These are phyloP conservation scores for Cyphomyrmex costatus DNA, from an alignment of 1,140 invertebrate species.

Conservation along the genomic window DNA sequence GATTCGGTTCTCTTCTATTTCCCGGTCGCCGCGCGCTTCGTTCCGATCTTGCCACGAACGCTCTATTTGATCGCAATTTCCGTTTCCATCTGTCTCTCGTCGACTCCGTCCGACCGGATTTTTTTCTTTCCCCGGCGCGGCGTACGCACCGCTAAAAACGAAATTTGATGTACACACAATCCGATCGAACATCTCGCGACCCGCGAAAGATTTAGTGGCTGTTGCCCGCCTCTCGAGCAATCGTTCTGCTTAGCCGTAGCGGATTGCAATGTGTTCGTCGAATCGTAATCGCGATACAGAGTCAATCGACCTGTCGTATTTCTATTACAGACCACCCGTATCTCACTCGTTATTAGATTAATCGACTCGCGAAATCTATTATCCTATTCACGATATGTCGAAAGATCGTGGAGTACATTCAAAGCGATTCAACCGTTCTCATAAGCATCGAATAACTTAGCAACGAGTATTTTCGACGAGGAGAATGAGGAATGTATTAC, in stretches of 20 bases:
- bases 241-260: slow-evolving; percentile 37
- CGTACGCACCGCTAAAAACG: slow-evolving; percentile 56
- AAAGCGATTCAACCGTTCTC: not conserved
- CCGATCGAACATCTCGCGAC: slow-evolving; percentile 53
- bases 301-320: slow-evolving; percentile 50
- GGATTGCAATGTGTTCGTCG: slow-evolving; percentile 33
- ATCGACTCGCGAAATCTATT: slow-evolving; percentile 41
- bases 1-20: slow-evolving; percentile 53
- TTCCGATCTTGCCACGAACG: slow-evolving; percentile 46
- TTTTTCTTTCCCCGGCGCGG: slow-evolving; percentile 48
- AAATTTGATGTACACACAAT: slow-evolving; percentile 68
- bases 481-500: slow-evolving; percentile 12
- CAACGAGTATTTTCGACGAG: not conserved
- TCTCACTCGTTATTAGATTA: slow-evolving; percentile 24
- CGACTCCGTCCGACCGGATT: slow-evolving; percentile 16
- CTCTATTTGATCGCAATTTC: slow-evolving; percentile 72
- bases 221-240: slow-evolving; percentile 26
- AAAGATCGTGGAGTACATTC: not conserved
- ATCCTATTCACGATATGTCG: not conserved
- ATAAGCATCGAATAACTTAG: not conserved
- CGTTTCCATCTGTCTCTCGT: slow-evolving; percentile 73
- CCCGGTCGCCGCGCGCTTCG: not conserved
- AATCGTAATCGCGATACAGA: slow-evolving; percentile 39
- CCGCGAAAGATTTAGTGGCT: slow-evolving; percentile 37
- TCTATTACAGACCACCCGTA: slow-evolving; percentile 51